Evolutionary conservation across 2,797 vertebrate genomes (phyloP).

Genomic region (Vireo griseus): DNA sequence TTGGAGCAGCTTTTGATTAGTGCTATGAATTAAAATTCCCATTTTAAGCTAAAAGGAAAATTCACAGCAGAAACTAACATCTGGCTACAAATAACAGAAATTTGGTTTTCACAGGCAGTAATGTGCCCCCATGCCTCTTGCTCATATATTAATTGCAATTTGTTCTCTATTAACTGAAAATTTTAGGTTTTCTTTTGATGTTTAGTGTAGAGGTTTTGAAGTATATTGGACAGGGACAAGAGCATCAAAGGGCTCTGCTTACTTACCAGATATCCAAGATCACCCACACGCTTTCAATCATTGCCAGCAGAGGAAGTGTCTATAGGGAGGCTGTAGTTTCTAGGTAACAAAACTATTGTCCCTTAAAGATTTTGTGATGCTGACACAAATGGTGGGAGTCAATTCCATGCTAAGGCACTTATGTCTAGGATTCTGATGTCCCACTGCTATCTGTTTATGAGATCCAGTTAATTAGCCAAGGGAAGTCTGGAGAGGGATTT

Average conservation of each 20-base stretch:
- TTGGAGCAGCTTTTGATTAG: not conserved
- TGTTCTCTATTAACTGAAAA: not conserved
- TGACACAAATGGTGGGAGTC: not conserved
- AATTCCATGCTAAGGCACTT: not conserved
- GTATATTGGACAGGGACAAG: not conserved
- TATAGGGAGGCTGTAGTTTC: not conserved
- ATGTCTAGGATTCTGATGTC: not conserved
- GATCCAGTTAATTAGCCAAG: not conserved
- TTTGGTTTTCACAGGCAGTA: not conserved
- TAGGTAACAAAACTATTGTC: not conserved
- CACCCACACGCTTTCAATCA: not conserved
- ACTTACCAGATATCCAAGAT: not conserved
- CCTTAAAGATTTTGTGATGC: not conserved
- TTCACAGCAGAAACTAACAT: not conserved
- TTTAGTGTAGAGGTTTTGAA: not conserved
- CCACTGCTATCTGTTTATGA: not conserved
- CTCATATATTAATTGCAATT: not conserved
- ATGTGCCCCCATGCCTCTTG: not conserved
- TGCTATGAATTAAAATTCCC: not conserved
- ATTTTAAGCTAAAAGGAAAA: not conserved
- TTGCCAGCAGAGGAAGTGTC: not conserved
- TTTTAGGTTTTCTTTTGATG: not conserved
- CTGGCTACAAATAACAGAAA: not conserved
- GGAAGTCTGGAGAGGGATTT: not conserved
- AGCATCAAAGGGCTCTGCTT: not conserved